Conservation (phyloP, 2,888 invertebrate species). For the Seira sanloemensis region DNA sequence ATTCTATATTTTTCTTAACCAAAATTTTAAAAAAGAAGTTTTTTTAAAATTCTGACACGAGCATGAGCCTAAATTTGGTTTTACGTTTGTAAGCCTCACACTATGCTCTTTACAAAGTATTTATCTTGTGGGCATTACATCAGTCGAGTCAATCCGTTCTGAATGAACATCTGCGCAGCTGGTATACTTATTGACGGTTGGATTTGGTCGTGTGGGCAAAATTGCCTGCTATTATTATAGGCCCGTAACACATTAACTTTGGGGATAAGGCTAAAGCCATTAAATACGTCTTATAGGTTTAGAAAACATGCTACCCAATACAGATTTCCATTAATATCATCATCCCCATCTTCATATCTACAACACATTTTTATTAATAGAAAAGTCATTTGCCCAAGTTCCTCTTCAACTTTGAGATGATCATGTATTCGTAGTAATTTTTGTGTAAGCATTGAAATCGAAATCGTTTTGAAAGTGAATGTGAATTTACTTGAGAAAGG, state of each 20-base stretch:
- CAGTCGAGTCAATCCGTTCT: too few species aligned
- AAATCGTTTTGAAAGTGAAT: background rate
- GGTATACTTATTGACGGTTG: conserved; percentile 57
- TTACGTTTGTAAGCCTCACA: too few species aligned
- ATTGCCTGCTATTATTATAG: conserved; percentile 51
- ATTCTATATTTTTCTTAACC: too few species aligned
- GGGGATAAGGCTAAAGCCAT: conserved; percentile 20
- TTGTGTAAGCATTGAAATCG: background rate
- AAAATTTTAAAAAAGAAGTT: too few species aligned
- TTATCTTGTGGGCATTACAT: too few species aligned
- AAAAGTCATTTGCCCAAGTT: background rate
- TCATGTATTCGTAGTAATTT: too few species aligned
- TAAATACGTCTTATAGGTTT: background rate
- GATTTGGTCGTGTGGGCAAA: too few species aligned
- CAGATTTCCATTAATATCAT: background rate
- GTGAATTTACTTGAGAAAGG: background rate
- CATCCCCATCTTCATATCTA: too few species aligned
- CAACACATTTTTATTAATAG: background rate
- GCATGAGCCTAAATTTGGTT: too few species aligned
- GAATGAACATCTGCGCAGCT: conserved; percentile 57
- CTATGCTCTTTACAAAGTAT: too few species aligned
- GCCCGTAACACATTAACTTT: conserved; percentile 44
- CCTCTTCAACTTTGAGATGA: background rate
- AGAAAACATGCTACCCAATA: background rate
- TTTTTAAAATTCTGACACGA: too few species aligned